Conservation (phyloP, 1,140 invertebrate species). For the Tetranychus cinnabarinus region DNA sequence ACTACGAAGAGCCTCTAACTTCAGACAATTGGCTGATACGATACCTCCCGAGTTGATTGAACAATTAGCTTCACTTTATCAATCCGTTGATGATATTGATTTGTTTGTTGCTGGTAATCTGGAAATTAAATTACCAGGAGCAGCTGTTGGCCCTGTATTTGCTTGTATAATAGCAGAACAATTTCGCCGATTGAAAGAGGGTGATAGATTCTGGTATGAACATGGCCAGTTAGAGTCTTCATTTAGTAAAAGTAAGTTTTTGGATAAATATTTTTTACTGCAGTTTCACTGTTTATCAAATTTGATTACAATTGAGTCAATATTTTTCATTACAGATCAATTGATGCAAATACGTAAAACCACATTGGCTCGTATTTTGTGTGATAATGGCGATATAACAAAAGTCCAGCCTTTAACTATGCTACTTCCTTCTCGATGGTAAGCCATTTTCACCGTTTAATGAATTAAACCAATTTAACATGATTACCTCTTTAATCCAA, state of each 20-base stretch:
- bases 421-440: too few relatives aligned
- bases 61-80: slow-evolving; percentile 26
- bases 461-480: too few relatives aligned
- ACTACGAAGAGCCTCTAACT: slow-evolving; percentile 38
- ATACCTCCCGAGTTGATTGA: slow-evolving; percentile 29
- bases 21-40: slow-evolving; percentile 37
- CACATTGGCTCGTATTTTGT: too few relatives aligned
- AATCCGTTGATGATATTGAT: slow-evolving; percentile 21
- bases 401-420: too few relatives aligned
- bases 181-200: slow-evolving; percentile 24
- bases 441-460: too few relatives aligned
- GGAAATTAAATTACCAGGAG: slow-evolving; percentile 19
- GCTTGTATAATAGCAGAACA: slow-evolving; percentile 31
- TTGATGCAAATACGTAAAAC: too few relatives aligned
- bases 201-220: slow-evolving; percentile 87
- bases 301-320: too few relatives aligned
- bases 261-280: neutral
- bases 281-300: too few relatives aligned
- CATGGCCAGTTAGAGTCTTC: slow-evolving; percentile 50
- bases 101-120: slow-evolving; percentile 19
- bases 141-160: slow-evolving; percentile 30
- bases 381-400: too few relatives aligned
- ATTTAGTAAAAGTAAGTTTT: slow-evolving; percentile 39
- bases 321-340: too few relatives aligned
- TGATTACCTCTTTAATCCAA: too few relatives aligned